Conservation (phyloP, 2,888 invertebrate species). For the Ennomos fuscantarius region DNA sequence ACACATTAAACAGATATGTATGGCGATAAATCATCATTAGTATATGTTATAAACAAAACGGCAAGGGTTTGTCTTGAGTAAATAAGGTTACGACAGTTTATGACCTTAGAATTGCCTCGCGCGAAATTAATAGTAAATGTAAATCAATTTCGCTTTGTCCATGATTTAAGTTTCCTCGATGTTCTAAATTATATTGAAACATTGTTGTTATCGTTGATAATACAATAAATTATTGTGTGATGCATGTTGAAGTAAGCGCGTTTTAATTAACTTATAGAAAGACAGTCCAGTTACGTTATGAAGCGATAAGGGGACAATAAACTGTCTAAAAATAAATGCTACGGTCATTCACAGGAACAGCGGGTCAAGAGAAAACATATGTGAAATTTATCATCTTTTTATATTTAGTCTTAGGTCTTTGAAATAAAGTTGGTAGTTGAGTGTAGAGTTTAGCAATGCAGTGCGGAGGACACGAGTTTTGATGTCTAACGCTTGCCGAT, state of each 20-base stretch:
- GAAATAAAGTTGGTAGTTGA: conserved; percentile 17
- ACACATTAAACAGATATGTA: conserved; percentile 78
- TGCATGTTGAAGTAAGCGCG: conserved; percentile 48
- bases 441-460: background rate
- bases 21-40: conserved; percentile 79
- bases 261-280: conserved; percentile 42
- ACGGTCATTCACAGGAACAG: conserved; percentile 44
- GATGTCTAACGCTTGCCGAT: conserved; percentile 18
- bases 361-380: conserved; percentile 41
- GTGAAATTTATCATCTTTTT: conserved; percentile 17
- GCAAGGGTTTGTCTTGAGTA: conserved; percentile 67
- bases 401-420: conserved; percentile 16
- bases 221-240: conserved; percentile 54
- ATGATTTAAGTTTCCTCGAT: conserved; percentile 65
- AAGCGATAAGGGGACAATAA: conserved; percentile 42
- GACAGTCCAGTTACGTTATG: conserved; percentile 36
- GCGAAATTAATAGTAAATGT: conserved; percentile 68
- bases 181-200: conserved; percentile 53
- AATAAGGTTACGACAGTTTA: conserved; percentile 76
- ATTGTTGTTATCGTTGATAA: conserved; percentile 60
- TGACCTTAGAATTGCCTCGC: conserved; percentile 67
- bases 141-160: conserved; percentile 56
- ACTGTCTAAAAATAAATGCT: conserved; percentile 44
- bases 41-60: conserved; percentile 71
- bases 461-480: conserved; percentile 22